Evolutionary conservation across 2,888 invertebrate species (phyloP), one percentile per base, ranked within the genome.

Genomic region (Dicranocentrus wangi): DNA sequence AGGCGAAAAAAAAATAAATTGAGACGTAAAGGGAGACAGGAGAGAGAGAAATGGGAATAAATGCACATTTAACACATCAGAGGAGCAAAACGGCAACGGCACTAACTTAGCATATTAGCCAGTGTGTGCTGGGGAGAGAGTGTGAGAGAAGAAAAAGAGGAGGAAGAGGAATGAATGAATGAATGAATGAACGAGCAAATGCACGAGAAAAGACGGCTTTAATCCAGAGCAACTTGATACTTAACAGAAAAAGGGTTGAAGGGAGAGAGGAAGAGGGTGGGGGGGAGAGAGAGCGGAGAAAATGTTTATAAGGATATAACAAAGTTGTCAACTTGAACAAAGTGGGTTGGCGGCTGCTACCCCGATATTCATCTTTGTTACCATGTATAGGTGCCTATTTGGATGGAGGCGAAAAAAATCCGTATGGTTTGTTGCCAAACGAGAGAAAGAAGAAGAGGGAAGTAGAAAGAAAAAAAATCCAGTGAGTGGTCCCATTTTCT

Each of bases 331-430:
- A 53, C 75, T 68, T 66, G 43, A 53, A 47, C 66, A 58, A 43
- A 75, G 60, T 65, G 23, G 65, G 75, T 68, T 75, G 75, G 75
- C 75, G 66, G 55, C 68, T 43, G 19, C 28, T 65, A 53, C 23
- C 27, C 27, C 19, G 75, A 75, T 66, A 75, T 68, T 47, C 66
- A 75, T 75, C 75, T 75, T 72, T 75, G 66, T 58, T 66, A 55
- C n/a, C 32, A 47, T 68, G 27, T 42, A 15, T 47, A 32, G 23
- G 25, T 27, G 32, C n/a, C n/a, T n/a, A n/a, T n/a, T n/a, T 43
- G 23, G 10, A 19, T n/a, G 15, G 17, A 47, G 47, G 5, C 5
- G 47, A 17, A 47, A 17, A 60, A 55, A 60, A 28, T 28, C 60
- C 60, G n/a, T 55, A 32, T 60, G 60, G 15, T 28, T 17, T 25